These are phyloP conservation scores for Acanthochromis polyacanthus DNA, from an alignment of 2,113 vertebrate species.

Conservation along the genomic window DNA sequence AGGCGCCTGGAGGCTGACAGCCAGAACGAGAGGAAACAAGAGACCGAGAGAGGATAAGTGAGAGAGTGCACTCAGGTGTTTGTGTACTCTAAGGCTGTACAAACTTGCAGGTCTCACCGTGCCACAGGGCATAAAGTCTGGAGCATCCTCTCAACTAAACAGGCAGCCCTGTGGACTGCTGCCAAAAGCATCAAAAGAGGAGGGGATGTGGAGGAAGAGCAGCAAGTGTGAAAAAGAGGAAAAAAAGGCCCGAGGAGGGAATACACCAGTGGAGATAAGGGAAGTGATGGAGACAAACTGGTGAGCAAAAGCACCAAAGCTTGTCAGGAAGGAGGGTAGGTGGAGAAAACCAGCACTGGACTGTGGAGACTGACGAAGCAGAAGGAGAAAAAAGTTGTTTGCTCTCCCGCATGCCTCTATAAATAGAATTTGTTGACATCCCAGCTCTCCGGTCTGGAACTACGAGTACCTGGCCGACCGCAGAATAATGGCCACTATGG, in stretches of 20 bases:
- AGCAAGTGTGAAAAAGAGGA: slow-evolving; percentile 14
- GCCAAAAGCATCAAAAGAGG: slow-evolving; percentile 35
- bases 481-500: slow-evolving; percentile 3
- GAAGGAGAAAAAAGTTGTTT: background rate
- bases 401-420: slow-evolving; percentile 37
- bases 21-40: slow-evolving; percentile 18
- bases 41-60: background rate
- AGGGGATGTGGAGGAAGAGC: background rate
- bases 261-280: background rate
- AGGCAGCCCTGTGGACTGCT: slow-evolving; percentile 36
- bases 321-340: slow-evolving; percentile 9
- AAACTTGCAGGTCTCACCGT: slow-evolving; percentile 19
- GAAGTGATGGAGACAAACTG: slow-evolving; percentile 20
- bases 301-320: slow-evolving; percentile 25
- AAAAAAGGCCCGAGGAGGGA: background rate
- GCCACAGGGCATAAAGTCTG: slow-evolving; percentile 32
- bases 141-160: slow-evolving; percentile 34
- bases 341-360: slow-evolving; percentile 29
- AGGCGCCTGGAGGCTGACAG: slow-evolving; percentile 35
- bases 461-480: slow-evolving; percentile 28
- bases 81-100: slow-evolving; percentile 24
- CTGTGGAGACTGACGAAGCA: slow-evolving; percentile 5
- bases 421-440: slow-evolving; percentile 55
- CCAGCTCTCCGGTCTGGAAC: slow-evolving; percentile 21
- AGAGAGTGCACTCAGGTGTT: background rate